Base-by-base conservation (phyloP, 1,140 invertebrate species). In the Ladona fulva region DNA sequence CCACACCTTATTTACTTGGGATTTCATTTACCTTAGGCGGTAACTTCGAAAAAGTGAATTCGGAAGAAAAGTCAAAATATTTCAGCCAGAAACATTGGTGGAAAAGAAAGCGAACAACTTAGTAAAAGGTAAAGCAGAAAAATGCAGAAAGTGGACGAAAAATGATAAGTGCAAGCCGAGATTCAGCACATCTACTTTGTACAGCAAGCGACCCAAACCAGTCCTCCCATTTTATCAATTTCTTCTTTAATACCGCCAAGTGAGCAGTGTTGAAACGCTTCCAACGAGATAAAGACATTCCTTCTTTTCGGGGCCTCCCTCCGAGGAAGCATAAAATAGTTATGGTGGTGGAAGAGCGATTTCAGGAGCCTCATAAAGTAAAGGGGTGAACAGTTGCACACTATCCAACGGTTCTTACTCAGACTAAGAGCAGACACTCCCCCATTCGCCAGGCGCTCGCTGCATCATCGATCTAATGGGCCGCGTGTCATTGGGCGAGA, bases 231-330 rank as follows among this genome's bases (percentile, higher is more conserved):
- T 66, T 66, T 66, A 6, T 66, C 52, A 66, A 6, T 66, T 66
- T 66, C 14, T 66, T 22, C 52, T 66, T 66, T 66, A 66, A 66
- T 66, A 66, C 52, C 52, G 52, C 52, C 52, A 22, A 66, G 3
- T 22, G 52, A 66, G 52, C 52, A 12, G 52, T 66, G 52, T 66
- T 66, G 52, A 66, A 66, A 66, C 52, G n/a, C n/a, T 66, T 66
- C 52, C 52, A 66, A 22, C 52, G 52, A 66, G 52, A 66, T 66
- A 66, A 66, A 66, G 52, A 66, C 52, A 66, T 66, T 66, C 52
- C 52, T 66, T 22, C 52, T 22, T 22, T 22, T 66, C 52, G 16
- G 12, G 12, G 5, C 52, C 52, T 12, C 52, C 52, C 1, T 12
- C 52, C 52, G 52, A 19, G 52, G 52, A 66, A 66, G 52, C 14